Evolutionary conservation across 2,113 vertebrate genomes (phyloP), one percentile per base, ranked within the genome.

Genomic region (Ellobius talpinus): DNA sequence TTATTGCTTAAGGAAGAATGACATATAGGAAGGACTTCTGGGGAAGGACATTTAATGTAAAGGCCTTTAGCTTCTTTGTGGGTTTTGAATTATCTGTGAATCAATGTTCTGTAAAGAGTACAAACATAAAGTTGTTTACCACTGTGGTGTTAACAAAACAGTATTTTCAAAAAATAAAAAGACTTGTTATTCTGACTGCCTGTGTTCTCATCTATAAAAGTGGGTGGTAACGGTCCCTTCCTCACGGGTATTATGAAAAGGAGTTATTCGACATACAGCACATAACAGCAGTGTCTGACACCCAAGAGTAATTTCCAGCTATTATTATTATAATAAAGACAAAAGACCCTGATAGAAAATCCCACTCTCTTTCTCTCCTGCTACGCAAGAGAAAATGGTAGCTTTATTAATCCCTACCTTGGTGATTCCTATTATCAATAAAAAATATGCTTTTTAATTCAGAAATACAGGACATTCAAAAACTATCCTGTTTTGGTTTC

Each of bases 141-240:
- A 97, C 93, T 96, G 97, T 97, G 96, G 93, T 97, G 84, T 97
- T 97, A 98, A 96, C 95, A 96, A 97, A 97, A 91, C 79, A 90
- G 52, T 97, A 98, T 97, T 97, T 97, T 97, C 92, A 91, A 97
- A 96, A 92, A 42, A 95, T 87, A 73, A 65, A 95, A 86, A 96
- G 63, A 74, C 79, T 92, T 52, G 0, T 31, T 84, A 86, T 42
- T 97, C 61, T 95, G 36, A 39, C 81, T 94, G 17, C 33, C 29
- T 93, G 24, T 68, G 47, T 91, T n/a, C 39, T 94, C 55, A 65
- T 58, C 50, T 55, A 50, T 47, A 77, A 76, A 95, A 85, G 70
- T 26, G 42, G 55, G 63, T 19, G 89, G 11, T 45, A 76, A 92
- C 4, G 76, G 12, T 63, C 58, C 50, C 65, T 89, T 88, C 85